Evolutionary conservation across 1,140 invertebrate species (phyloP).

Genomic region (Ptiloglossa arizonensis): DNA sequence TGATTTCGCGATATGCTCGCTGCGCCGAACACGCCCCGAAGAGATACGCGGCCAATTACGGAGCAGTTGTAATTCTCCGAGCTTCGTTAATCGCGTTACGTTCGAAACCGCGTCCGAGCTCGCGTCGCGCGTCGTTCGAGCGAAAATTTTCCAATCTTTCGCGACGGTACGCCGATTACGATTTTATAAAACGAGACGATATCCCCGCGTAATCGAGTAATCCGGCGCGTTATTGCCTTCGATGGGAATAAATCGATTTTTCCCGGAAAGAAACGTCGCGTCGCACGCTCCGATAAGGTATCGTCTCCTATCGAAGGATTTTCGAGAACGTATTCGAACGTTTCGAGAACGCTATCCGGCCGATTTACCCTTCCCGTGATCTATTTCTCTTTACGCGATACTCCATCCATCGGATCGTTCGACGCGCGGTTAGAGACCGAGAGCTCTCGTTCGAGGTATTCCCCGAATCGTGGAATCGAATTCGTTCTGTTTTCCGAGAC

Average conservation of each 20-base stretch:
- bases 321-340: not conserved
- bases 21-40: not conserved
- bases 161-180: not conserved
- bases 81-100: not conserved
- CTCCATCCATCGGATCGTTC: too few relatives aligned
- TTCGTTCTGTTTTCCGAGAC: too few relatives aligned
- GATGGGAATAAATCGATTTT: not conserved
- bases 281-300: slow-evolving; percentile 8
- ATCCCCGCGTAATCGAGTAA: not conserved
- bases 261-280: not conserved
- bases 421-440: too few relatives aligned
- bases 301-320: not conserved
- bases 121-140: slow-evolving; percentile 1
- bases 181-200: not conserved
- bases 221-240: not conserved
- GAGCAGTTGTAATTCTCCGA: not conserved
- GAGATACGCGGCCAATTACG: not conserved
- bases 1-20: not conserved
- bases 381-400: too few relatives aligned
- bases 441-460: too few relatives aligned
- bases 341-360: not conserved
- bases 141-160: slow-evolving; percentile 6
- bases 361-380: not conserved
- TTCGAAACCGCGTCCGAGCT: too few relatives aligned
- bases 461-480: too few relatives aligned